Conservation (phyloP, 1,140 invertebrate genomes). For the Aphaenogaster ashmeadi region DNA sequence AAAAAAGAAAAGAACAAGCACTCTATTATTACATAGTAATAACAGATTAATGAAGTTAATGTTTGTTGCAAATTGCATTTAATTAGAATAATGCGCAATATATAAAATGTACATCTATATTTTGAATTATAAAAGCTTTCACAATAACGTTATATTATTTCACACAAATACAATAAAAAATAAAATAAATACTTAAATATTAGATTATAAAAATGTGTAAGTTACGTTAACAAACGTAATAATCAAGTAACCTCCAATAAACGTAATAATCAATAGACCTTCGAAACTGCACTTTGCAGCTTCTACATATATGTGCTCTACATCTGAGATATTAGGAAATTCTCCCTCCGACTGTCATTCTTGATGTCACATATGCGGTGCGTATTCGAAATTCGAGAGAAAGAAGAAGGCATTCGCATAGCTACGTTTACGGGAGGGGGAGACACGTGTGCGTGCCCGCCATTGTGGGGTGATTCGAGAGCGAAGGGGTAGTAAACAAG, state of each 20-base stretch:
- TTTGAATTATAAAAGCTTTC: neutral
- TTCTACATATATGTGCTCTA: neutral
- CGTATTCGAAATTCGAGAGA: constrained; percentile 73
- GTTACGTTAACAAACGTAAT: neutral
- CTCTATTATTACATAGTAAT: neutral
- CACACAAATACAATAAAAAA: neutral
- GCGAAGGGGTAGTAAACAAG: constrained; percentile 85
- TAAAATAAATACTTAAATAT: neutral
- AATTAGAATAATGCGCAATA: neutral
- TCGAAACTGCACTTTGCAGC: neutral
- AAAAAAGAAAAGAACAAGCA: neutral
- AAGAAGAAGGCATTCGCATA: constrained; percentile 79
- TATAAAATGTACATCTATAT: neutral
- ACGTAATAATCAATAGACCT: neutral
- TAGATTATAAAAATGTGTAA: neutral
- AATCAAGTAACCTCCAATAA: neutral
- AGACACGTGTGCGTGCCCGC: constrained; percentile 80
- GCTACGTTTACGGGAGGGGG: constrained; percentile 62
- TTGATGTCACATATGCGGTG: constrained; percentile 44
- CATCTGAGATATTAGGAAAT: constrained; percentile 22
- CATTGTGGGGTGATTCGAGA: constrained; percentile 71
- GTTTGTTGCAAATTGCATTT: neutral
- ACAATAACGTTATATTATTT: neutral
- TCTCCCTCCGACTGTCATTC: constrained; percentile 44
- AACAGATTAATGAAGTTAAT: neutral